Evolutionary conservation across 2,888 invertebrate genomes (phyloP), one percentile per base, ranked within the genome.

Genomic region (Hyalella azteca): DNA sequence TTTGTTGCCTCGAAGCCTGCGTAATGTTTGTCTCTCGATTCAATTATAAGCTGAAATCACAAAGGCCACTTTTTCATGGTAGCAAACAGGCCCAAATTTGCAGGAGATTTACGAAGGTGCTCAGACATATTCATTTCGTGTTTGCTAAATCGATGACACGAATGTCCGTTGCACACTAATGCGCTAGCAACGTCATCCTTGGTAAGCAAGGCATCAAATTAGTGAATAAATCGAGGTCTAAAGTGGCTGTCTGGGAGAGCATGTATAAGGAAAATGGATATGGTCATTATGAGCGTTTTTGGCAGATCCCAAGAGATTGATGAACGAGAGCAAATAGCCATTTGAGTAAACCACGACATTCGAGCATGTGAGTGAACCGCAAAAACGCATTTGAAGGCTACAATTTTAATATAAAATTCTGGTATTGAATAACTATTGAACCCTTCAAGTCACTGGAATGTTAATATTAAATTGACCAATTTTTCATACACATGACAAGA

Each of bases 111-210:
- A 54, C 54, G 54, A 54, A 29, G 54, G 22, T 54, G 9, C 54
- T 54, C 54, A 26, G 54, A 26, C 54, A 29, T 54, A 54, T 54
- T 9, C 54, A 0, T 15, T 29, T 32, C 9, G 19, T 66, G 66
- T 66, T 66, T 66, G 36, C 19, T 36, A 15, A 66, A 66, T 66
- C 66, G 66, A 66, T 66, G 19, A 59, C 15, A 19, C 36, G 19
- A 1, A 66, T 36, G 39, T 36, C 19, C 29, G 32, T 66, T n/a
- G 66, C 66, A 36, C 26, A n/a, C n/a, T n/a, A n/a, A n/a, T n/a
- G 66, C n/a, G 19, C 36, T 66, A 36, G 36, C 19, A 29, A 54
- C 26, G 11, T 4, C 26, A 26, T 22, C 26, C 54, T 54, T 19
- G 45, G 19, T 19, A 45, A 45, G 45, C 45, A 19, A 45, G 45